phyloP scores from a whole-genome alignment of 2,888 invertebrate genomes.

The Endotricha flammealis region DNA sequence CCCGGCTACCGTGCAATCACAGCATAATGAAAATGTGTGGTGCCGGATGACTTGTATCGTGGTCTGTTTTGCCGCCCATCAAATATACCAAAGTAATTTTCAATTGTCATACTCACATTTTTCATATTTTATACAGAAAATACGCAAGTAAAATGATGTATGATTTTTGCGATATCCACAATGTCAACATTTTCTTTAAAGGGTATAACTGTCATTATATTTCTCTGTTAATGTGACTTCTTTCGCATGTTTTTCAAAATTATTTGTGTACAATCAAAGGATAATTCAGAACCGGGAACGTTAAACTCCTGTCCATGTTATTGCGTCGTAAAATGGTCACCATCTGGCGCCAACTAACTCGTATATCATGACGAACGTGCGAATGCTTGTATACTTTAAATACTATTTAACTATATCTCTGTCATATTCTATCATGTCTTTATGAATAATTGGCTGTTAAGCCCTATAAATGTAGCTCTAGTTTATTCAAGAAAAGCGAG shows the following conservation, averaged over 20 bases:
- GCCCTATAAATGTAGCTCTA: no score
- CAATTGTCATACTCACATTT: no score
- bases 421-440: slow-evolving; percentile 1
- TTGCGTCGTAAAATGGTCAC: slow-evolving; percentile 2
- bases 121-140: no score
- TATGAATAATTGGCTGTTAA: not conserved
- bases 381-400: slow-evolving; percentile 3
- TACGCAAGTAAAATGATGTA: no score
- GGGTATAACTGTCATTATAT: no score
- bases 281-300: not conserved
- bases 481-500: no score
- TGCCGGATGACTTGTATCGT: no score
- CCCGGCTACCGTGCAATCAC: no score
- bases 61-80: no score
- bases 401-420: not conserved
- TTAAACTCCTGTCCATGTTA: not conserved
- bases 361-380: slow-evolving; percentile 3
- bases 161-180: not conserved
- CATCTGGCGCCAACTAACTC: slow-evolving; percentile 6
- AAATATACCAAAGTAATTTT: no score
- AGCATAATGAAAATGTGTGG: no score
- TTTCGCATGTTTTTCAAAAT: not conserved
- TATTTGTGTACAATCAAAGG: not conserved
- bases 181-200: not conserved
- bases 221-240: no score